Conservation (phyloP, 1,140 invertebrate genomes). For the Pseudomyrmex gracilis region DNA sequence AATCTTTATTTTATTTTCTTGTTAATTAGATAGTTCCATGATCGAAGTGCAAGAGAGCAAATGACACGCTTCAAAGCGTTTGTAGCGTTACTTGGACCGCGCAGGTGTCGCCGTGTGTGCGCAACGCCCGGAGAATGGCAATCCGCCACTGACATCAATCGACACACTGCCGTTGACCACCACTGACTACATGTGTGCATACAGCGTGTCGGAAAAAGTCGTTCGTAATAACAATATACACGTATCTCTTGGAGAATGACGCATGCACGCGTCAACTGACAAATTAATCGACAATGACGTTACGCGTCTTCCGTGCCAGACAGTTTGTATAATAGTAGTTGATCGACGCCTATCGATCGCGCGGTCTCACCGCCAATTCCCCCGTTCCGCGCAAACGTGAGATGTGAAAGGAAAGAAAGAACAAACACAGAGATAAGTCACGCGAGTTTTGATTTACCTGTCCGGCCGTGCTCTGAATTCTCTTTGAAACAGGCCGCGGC, state of each 20-base stretch:
- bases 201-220: too few relatives aligned
- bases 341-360: conserved; percentile 6
- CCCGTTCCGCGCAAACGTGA: background rate
- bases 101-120: too few relatives aligned
- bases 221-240: background rate
- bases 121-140: too few relatives aligned
- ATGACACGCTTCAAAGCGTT: too few relatives aligned
- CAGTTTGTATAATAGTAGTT: conserved; percentile 46
- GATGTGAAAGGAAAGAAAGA: conserved; percentile 34
- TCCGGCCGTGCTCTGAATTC: conserved; percentile 1
- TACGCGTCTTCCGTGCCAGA: background rate
- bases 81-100: too few relatives aligned
- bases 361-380: background rate
- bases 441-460: too few relatives aligned
- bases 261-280: conserved; percentile 39
- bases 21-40: too few relatives aligned
- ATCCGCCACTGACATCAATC: too few relatives aligned
- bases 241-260: background rate
- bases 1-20: too few relatives aligned
- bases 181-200: background rate
- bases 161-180: too few relatives aligned
- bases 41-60: too few relatives aligned
- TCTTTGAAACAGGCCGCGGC: background rate
- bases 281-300: conserved; percentile 58
- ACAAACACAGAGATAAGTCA: background rate